A percentile compares a stretch with the other conserved stretches of the same genome.
Evolutionary conservation across 2,888 invertebrate genomes (phyloP).

Genomic region (Cyclophora albipunctata): DNA sequence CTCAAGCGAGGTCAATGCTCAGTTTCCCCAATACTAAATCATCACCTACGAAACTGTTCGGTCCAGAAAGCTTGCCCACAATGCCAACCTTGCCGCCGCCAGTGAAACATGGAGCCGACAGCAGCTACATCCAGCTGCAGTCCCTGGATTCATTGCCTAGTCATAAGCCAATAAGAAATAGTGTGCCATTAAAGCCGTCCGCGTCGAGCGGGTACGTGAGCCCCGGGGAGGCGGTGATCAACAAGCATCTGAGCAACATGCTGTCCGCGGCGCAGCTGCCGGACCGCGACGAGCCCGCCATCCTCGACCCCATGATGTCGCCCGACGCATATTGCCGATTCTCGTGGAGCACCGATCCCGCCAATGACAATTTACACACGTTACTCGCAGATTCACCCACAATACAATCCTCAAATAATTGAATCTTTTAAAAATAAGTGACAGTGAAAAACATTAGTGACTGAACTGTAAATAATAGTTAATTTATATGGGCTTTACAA

Average conservation of each 20-base stretch:
- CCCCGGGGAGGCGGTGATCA: conserved; percentile 58
- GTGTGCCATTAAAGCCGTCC: conserved; percentile 47
- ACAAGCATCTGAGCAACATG: conserved; percentile 63
- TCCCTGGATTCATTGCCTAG: conserved; percentile 59
- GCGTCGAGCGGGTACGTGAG: conserved; percentile 59
- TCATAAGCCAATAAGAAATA: conserved; percentile 47
- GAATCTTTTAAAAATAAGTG: conserved; percentile 38
- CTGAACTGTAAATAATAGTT: conserved; percentile 57
- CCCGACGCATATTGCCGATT: conserved; percentile 70
- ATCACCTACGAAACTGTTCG: conserved; percentile 47
- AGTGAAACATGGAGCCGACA: conserved; percentile 49
- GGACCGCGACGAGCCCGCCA: conserved; percentile 51
- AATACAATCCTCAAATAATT: conserved; percentile 52
- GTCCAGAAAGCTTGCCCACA: conserved; percentile 63
- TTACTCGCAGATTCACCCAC: conserved; percentile 54
- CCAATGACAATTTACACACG: conserved; percentile 63
- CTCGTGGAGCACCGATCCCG: conserved; percentile 68
- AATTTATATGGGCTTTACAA: conserved; percentile 49
- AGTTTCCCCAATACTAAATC: conserved; percentile 51
- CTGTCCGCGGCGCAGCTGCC: conserved; percentile 42
- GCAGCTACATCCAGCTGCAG: conserved; percentile 64
- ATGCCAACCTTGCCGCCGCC: conserved; percentile 61
- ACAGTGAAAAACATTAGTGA: conserved; percentile 50
- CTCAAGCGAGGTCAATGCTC: conserved; percentile 46
- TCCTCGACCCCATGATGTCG: conserved; percentile 65